phyloP scores from a whole-genome alignment of 2,888 invertebrate genomes.

The Lithophane leautieri region DNA sequence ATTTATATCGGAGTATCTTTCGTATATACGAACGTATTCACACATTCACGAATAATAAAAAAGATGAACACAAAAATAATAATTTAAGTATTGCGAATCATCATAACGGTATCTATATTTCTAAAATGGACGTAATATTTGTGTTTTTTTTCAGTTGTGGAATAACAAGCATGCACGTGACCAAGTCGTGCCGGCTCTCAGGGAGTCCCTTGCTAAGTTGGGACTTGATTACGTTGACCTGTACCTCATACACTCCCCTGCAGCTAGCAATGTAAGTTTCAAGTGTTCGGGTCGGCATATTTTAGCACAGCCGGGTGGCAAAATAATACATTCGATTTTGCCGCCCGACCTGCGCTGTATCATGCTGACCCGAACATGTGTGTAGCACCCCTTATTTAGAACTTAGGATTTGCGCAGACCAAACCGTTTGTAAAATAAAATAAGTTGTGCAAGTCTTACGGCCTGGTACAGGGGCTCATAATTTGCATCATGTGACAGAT shows the following conservation, averaged over 20 bases:
- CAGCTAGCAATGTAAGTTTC: constrained; percentile 86
- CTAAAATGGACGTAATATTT: not conserved
- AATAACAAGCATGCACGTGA: constrained; percentile 90
- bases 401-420: not conserved
- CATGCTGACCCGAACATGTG: no score
- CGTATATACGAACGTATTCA: no score
- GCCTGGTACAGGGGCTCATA: not conserved
- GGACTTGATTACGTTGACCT: constrained; percentile 93
- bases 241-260: constrained; percentile 94
- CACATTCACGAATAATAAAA: not conserved
- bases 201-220: constrained; percentile 91
- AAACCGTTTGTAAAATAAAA: not conserved
- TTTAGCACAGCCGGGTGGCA: not conserved
- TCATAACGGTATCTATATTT: not conserved
- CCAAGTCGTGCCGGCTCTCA: constrained; percentile 92
- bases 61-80: not conserved
- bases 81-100: not conserved
- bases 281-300: not conserved
- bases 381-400: not conserved
- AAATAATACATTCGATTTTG: not conserved
- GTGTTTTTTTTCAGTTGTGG: constrained; percentile 72
- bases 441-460: not conserved
- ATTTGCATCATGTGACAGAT: not conserved
- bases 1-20: no score
- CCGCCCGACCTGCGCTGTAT: not conserved